Percentiles rank a stretch among this genome's conserved stretches.
phyloP scores from a whole-genome alignment of 2,888 invertebrate genomes.

The Lepidocyrtinus sp. region DNA sequence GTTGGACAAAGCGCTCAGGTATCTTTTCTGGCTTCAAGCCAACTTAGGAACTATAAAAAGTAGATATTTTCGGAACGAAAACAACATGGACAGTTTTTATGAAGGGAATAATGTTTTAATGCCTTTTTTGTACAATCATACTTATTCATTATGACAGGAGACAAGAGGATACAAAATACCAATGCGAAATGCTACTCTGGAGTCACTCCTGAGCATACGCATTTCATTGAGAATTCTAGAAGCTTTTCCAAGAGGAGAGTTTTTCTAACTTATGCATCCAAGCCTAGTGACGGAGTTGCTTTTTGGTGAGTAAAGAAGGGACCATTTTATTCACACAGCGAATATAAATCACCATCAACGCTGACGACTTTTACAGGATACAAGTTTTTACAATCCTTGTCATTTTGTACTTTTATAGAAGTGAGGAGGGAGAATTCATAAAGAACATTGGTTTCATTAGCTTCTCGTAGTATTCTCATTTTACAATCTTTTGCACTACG shows the following conservation, averaged over 20 bases:
- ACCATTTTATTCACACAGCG: constrained; percentile 48
- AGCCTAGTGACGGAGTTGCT: no score
- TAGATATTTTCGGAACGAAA: no score
- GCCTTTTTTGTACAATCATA: background rate
- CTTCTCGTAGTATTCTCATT: constrained; percentile 22
- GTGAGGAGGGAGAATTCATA: background rate
- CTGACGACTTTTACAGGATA: constrained; percentile 21
- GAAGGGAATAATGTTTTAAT: background rate
- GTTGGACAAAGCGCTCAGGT: background rate
- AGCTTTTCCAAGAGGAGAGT: no score
- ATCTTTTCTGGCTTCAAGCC: no score
- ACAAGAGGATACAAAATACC: constrained; percentile 25
- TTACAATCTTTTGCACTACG: background rate
- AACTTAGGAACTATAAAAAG: no score
- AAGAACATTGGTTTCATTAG: constrained; percentile 44
- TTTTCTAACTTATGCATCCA: no score
- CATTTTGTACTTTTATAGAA: background rate
- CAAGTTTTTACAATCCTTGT: background rate
- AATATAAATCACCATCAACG: constrained; percentile 56
- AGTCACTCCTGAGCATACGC: background rate
- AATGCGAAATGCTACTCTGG: constrained; percentile 27
- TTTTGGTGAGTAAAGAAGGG: constrained; percentile 18
- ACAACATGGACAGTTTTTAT: background rate
- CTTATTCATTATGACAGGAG: constrained; percentile 41
- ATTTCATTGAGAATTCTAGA: background rate